Evolutionary conservation across 2,888 invertebrate species (phyloP), one percentile per base, ranked within the genome.

Genomic region (Nebria brevicollis): DNA sequence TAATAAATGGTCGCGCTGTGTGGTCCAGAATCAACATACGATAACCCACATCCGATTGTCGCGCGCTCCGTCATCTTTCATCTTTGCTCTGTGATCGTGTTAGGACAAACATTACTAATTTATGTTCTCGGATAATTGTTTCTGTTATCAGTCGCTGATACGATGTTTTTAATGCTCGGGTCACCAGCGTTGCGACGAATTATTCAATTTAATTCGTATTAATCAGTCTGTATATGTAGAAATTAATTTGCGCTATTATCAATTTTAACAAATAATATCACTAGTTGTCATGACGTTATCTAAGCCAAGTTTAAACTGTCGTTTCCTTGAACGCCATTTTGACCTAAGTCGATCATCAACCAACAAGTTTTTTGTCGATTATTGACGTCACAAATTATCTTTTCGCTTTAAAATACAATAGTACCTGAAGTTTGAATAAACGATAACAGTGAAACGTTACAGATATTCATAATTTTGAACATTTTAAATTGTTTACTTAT

Each of bases 111-210:
- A 20, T 20, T 20, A 20, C 75, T 79, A 79, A 79, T 74, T 79
- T 75, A 79, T 79, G 79, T 79, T 74, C 70, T 79, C 54, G 79
- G 74, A 79, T 79, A 79, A 79, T 79, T 79, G 79, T 79, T 79
- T 79, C 73, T 79, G 79, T 70, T 70, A 70, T 70, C 70, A 54
- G 70, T 70, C 10, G 70, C 70, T 15, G 41, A 41, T 66, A 42
- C 43, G 68, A 75, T 68, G 66, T 41, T 75, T 43, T 79, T 68
- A 54, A 75, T 79, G 54, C 79, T 74, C 66, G 68, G 75, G 79
- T 75, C 79, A 79, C 66, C 54, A 68, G 74, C 64, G 75, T 43
- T 15, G 54, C 54, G 79, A 79, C 68, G 68, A 75, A 79, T 79
- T 79, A 75, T 75, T 79, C n/a, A 78, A 79, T 79, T 79, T 79